These are phyloP conservation scores for Epizoanthus rinbou DNA, from an alignment of 92 coral and sea anemone species.

Conservation along the genomic window DNA sequence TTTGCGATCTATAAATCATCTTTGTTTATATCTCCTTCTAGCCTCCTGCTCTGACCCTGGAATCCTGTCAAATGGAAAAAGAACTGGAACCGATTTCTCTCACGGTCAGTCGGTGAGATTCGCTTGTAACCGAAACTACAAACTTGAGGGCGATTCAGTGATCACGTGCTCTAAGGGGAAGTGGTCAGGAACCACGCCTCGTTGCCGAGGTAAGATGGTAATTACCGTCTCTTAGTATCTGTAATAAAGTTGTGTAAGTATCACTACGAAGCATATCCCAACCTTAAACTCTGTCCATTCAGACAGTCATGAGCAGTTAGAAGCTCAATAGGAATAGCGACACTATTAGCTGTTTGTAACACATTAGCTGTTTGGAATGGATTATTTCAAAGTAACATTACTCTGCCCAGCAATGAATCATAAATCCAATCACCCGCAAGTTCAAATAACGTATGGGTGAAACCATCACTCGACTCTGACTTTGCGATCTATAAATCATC, in stretches of 20 bases:
- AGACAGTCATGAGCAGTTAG: no score
- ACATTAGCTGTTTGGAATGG: no score
- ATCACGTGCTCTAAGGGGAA: slow-evolving; percentile 44
- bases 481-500: background rate
- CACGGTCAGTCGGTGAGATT: slow-evolving; percentile 46
- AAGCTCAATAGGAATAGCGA: background rate
- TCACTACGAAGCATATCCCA: no score
- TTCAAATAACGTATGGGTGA: no score
- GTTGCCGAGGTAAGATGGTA: slow-evolving; percentile 43
- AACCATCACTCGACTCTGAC: background rate
- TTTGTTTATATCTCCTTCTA: background rate
- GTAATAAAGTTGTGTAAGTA: no score
- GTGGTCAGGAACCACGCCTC: slow-evolving; percentile 44
- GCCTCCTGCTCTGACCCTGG: slow-evolving; percentile 13
- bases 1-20: no score
- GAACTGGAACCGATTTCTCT: slow-evolving; percentile 13
- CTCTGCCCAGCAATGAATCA: background rate
- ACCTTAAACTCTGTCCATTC: no score
- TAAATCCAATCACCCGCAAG: no score
- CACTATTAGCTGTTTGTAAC: no score
- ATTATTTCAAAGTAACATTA: background rate
- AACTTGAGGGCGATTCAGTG: background rate
- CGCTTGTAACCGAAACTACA: slow-evolving; percentile 11
- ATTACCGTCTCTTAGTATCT: background rate
- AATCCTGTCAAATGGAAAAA: slow-evolving; percentile 20